Conservation (phyloP, 2,797 vertebrate species). For the Tolypeutes matacus region DNA sequence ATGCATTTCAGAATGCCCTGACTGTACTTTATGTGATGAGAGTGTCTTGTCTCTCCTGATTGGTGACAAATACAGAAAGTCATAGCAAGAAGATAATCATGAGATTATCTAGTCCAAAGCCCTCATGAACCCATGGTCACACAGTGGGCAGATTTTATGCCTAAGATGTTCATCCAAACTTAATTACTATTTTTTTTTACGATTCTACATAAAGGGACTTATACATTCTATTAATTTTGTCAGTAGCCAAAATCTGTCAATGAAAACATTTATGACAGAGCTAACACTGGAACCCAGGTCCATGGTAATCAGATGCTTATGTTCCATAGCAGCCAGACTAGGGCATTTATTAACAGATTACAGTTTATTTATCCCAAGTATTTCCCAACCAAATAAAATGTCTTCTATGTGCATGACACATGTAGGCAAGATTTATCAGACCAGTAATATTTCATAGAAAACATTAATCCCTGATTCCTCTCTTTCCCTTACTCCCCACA, state of each 20-base stretch:
- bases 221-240: background rate
- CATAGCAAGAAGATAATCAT: background rate
- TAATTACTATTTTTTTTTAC: background rate
- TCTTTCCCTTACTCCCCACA: background rate
- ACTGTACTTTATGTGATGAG: background rate
- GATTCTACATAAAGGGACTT: background rate
- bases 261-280: conserved; percentile 24
- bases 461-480: background rate
- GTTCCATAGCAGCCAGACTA: background rate
- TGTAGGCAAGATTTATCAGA: background rate
- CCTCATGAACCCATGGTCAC: background rate
- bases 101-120: background rate
- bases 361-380: background rate
- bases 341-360: background rate
- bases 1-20: background rate
- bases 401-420: background rate
- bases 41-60: background rate
- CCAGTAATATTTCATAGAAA: conserved; percentile 2
- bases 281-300: background rate
- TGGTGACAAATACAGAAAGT: background rate
- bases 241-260: background rate
- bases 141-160: background rate
- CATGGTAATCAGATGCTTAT: background rate
- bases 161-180: background rate
- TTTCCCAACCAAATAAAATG: conserved; percentile 47